A percentile compares a stretch with the other conserved stretches of the same genome.
Conservation (phyloP, 2,888 invertebrate species). For the Drosophila ezoana region DNA sequence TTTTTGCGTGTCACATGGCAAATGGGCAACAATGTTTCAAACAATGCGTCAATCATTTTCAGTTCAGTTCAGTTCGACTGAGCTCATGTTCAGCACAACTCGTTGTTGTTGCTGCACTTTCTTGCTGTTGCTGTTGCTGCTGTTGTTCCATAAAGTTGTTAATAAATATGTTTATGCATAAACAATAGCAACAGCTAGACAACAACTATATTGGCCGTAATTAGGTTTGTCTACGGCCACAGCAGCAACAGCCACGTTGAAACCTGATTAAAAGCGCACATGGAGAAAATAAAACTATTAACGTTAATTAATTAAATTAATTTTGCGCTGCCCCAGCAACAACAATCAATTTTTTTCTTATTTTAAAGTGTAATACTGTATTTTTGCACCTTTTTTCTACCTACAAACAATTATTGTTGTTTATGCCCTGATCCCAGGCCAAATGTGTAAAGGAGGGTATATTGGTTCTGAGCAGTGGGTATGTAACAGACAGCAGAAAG, state of each 20-base stretch:
- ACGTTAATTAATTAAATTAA: constrained; percentile 74
- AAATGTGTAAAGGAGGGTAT: too few species aligned
- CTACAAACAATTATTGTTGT: not conserved
- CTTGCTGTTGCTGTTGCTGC: constrained; percentile 6
- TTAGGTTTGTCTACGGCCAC: constrained; percentile 49
- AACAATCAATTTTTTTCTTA: constrained; percentile 7
- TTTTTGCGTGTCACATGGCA: constrained; percentile 71
- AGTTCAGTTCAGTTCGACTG: constrained; percentile 24
- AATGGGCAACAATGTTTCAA: constrained; percentile 63
- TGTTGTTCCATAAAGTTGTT: constrained; percentile 55
- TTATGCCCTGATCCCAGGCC: too few species aligned
- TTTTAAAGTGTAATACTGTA: not conserved
- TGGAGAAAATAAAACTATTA: constrained; percentile 65
- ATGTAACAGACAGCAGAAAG: too few species aligned
- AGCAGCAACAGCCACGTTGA: constrained; percentile 12
- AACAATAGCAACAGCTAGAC: constrained; percentile 54
- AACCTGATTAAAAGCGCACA: constrained; percentile 52
- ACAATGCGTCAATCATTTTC: constrained; percentile 66
- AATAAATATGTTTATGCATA: constrained; percentile 66
- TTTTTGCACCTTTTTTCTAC: not conserved
- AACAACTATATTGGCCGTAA: constrained; percentile 51
- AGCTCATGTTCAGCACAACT: constrained; percentile 25
- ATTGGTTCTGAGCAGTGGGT: too few species aligned
- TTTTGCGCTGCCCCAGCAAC: constrained; percentile 54
- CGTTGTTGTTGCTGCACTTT: too few species aligned